Conservation (phyloP, 2,888 invertebrate species). For the Pammene aurita region DNA sequence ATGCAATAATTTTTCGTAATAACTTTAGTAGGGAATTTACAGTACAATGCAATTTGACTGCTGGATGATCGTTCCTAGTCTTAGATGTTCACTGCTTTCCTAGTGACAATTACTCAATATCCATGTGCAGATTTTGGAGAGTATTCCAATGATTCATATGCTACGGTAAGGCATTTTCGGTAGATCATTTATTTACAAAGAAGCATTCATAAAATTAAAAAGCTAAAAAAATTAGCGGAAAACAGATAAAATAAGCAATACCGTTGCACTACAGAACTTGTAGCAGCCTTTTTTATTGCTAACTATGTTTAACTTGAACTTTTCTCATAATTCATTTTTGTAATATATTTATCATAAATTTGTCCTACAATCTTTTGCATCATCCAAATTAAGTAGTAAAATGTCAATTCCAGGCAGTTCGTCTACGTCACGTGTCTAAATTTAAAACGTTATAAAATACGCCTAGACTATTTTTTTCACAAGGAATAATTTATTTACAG, state of each 20-base stretch:
- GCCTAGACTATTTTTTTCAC: too few species aligned
- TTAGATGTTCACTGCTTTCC: conserved; percentile 1
- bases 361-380: too few species aligned
- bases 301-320: background rate
- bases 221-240: too few species aligned
- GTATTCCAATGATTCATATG: background rate
- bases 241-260: too few species aligned
- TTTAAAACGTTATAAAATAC: too few species aligned
- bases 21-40: conserved; percentile 36
- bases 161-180: background rate
- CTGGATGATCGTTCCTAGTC: conserved; percentile 38
- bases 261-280: background rate
- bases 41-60: conserved; percentile 33
- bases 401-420: too few species aligned
- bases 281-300: background rate
- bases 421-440: too few species aligned
- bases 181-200: background rate
- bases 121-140: background rate
- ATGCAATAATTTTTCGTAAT: conserved; percentile 41
- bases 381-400: too few species aligned
- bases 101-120: background rate
- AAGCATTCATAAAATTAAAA: background rate
- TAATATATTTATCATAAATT: background rate
- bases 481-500: conserved; percentile 2
- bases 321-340: background rate